Evolutionary conservation across 2,797 vertebrate species (phyloP).

Genomic region (Heteromormyrus szaboi): DNA sequence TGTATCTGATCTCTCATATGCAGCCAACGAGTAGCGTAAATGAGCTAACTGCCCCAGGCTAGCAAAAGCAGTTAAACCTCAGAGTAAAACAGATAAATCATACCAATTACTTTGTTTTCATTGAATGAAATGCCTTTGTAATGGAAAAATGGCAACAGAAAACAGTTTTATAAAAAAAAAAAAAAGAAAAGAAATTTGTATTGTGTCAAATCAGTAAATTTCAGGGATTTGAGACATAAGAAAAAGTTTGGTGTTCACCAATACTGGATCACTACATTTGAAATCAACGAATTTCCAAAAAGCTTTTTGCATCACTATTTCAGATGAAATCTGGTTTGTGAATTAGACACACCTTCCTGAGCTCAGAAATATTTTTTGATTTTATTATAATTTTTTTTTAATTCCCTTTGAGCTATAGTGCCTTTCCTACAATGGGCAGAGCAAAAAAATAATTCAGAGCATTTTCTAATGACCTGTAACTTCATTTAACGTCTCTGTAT

Average conservation of each 20-base stretch:
- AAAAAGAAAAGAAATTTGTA: neutral
- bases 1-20: neutral
- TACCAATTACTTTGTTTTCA: neutral
- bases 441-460: neutral
- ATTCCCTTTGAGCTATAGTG: neutral
- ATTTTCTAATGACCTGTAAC: neutral
- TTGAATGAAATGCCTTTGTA: neutral
- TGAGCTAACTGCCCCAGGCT: neutral
- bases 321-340: neutral
- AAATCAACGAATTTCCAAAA: neutral
- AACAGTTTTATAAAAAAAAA: neutral
- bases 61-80: neutral
- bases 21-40: neutral
- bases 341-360: neutral
- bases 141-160: neutral
- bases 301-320: neutral
- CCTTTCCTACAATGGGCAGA: neutral
- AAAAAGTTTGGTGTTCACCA: neutral
- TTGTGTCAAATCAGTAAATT: neutral
- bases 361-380: neutral
- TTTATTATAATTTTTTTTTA: neutral
- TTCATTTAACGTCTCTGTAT: neutral
- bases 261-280: neutral
- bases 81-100: neutral
- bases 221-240: neutral